Percentiles rank a stretch among this genome's conserved stretches.
Conservation (phyloP, 2,888 invertebrate genomes). For the Pachliopta kotzebuea region DNA sequence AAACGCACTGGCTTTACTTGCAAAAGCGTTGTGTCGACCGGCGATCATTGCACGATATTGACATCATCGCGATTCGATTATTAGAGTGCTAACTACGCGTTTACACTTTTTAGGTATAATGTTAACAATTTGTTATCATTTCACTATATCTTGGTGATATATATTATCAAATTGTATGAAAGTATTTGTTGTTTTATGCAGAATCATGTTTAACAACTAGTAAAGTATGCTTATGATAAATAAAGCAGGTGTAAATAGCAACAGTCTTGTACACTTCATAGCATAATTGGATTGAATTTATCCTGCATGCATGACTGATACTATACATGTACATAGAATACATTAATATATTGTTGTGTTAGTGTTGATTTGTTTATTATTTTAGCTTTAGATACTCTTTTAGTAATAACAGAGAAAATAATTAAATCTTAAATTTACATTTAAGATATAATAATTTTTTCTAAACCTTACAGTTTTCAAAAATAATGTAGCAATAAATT, state of each 20-base stretch:
- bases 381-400: background rate
- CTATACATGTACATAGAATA: conserved; percentile 7
- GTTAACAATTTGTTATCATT: background rate
- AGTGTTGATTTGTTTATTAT: background rate
- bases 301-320: conserved; percentile 29
- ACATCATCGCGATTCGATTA: conserved; percentile 38
- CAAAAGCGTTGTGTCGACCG: conserved; percentile 47
- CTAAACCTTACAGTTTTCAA: no score
- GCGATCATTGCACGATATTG: conserved; percentile 61
- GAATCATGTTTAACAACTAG: background rate
- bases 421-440: no score
- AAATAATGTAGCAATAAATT: no score
- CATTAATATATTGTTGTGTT: background rate
- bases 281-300: conserved; percentile 41
- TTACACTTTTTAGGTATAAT: conserved; percentile 7
- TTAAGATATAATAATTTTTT: no score
- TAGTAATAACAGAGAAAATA: no score
- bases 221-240: background rate
- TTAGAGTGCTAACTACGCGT: conserved; percentile 34
- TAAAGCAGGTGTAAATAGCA: conserved; percentile 12
- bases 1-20: conserved; percentile 54
- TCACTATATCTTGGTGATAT: background rate
- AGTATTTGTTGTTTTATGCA: background rate
- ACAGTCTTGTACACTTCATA: conserved; percentile 36
- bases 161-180: background rate